Evolutionary conservation across 2,797 vertebrate genomes (phyloP).

Genomic region (Arctocebus calabarensis): DNA sequence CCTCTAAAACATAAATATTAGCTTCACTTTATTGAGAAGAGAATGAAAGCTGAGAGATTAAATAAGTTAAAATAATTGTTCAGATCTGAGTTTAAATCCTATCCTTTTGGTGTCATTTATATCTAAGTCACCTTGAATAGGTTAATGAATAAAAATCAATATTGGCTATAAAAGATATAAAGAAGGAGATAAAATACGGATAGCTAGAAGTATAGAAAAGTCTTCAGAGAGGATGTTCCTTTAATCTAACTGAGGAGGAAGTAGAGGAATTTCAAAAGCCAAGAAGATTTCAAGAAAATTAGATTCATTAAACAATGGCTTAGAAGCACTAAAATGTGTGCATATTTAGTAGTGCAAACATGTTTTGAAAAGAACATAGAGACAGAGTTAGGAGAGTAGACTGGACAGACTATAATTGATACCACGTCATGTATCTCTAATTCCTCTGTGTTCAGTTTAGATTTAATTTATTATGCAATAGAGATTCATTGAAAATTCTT

Average conservation of each 20-base stretch:
- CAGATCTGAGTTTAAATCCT: background rate
- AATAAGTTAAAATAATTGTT: background rate
- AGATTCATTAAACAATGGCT: background rate
- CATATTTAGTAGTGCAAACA: background rate
- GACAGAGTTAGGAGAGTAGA: background rate
- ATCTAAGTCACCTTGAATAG: background rate
- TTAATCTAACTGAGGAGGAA: background rate
- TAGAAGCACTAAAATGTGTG: background rate
- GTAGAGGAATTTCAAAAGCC: background rate
- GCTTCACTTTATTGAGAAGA: background rate
- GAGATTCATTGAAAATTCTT: background rate
- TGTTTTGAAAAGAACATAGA: background rate
- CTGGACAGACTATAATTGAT: background rate
- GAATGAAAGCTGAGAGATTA: background rate
- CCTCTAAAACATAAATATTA: background rate
- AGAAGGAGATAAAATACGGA: background rate
- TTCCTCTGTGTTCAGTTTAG: background rate
- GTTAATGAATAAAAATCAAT: background rate
- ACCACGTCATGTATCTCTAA: background rate
- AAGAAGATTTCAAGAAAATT: background rate
- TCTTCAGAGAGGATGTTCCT: background rate
- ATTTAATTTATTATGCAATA: background rate
- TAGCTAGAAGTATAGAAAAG: background rate
- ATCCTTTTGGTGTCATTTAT: background rate
- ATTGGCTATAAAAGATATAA: background rate